phyloP scores from a whole-genome alignment of 2,888 invertebrate species.

The Drosophila atripex region DNA sequence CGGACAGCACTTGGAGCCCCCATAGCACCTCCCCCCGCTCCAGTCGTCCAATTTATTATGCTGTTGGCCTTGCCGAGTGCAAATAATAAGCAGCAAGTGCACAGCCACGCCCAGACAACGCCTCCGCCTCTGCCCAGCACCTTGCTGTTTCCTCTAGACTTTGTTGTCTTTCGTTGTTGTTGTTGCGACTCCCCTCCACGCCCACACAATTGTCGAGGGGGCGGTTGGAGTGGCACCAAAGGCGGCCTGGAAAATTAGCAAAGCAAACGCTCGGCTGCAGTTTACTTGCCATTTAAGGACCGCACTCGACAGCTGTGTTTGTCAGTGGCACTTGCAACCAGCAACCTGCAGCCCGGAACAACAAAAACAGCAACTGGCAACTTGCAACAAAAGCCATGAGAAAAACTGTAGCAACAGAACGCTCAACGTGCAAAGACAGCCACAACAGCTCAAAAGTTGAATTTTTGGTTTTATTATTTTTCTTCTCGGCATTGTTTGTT shows the following conservation, averaged over 20 bases:
- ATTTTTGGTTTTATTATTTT: constrained; percentile 20
- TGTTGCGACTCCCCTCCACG: constrained; percentile 33
- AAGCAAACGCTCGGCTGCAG: constrained; percentile 76
- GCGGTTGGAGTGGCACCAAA: constrained; percentile 18
- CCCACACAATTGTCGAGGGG: constrained; percentile 69
- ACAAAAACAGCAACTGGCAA: constrained; percentile 1
- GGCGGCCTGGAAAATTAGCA: constrained; percentile 69
- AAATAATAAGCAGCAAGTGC: constrained; percentile 80
- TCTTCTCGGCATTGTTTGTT: constrained; percentile 17
- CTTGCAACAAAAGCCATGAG: constrained; percentile 10
- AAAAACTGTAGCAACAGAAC: background rate
- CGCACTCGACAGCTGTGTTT: constrained; percentile 77
- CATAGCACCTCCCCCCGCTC: constrained; percentile 11
- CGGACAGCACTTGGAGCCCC: constrained; percentile 1
- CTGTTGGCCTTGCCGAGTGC: constrained; percentile 77
- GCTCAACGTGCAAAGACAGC: constrained; percentile 11
- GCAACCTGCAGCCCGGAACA: constrained; percentile 35
- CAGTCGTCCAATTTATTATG: constrained; percentile 70
- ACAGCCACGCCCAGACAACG: constrained; percentile 56
- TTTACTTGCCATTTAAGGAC: constrained; percentile 79
- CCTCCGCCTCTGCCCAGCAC: constrained; percentile 38
- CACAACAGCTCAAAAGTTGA: constrained; percentile 25
- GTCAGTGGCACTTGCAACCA: constrained; percentile 57
- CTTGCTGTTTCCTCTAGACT: constrained; percentile 28
- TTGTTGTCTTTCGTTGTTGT: constrained; percentile 1